phyloP scores from a whole-genome alignment of 2,797 vertebrate genomes.

The Cheirogaleus major region DNA sequence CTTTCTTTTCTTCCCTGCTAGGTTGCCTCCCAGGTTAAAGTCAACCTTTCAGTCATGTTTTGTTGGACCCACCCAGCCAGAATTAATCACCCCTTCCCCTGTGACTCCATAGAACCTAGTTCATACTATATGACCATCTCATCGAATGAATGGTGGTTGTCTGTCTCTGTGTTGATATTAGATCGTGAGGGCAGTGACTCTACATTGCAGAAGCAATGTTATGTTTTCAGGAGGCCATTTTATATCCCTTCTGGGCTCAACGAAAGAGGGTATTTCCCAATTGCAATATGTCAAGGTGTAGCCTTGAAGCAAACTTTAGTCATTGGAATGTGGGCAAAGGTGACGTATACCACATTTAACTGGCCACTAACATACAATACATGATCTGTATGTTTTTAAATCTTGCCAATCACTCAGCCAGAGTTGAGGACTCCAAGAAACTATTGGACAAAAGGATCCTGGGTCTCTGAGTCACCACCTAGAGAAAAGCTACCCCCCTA shows the following conservation, averaged over 20 bases:
- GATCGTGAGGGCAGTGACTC: background rate
- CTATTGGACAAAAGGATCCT: background rate
- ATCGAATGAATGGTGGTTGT: background rate
- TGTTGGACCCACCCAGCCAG: background rate
- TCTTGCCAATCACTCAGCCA: background rate
- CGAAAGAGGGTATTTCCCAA: background rate
- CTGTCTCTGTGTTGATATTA: background rate
- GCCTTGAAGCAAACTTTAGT: background rate
- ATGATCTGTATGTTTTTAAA: background rate
- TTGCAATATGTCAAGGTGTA: background rate
- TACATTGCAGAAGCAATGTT: background rate
- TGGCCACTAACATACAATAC: background rate
- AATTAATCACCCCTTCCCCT: background rate
- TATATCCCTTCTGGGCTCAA: background rate
- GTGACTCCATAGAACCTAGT: background rate
- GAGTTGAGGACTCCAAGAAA: background rate
- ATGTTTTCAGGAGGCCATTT: background rate
- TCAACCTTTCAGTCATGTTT: background rate
- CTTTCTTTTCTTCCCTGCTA: background rate
- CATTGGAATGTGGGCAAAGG: background rate
- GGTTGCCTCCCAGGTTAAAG: background rate
- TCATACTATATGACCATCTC: background rate
- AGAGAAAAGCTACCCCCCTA: background rate
- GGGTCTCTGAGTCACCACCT: background rate
- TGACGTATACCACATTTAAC: background rate